A percentile compares a stretch with the other conserved stretches of the same genome.
phyloP scores from a whole-genome alignment of 2,797 vertebrate genomes.

The Diplodus puntazzo region DNA sequence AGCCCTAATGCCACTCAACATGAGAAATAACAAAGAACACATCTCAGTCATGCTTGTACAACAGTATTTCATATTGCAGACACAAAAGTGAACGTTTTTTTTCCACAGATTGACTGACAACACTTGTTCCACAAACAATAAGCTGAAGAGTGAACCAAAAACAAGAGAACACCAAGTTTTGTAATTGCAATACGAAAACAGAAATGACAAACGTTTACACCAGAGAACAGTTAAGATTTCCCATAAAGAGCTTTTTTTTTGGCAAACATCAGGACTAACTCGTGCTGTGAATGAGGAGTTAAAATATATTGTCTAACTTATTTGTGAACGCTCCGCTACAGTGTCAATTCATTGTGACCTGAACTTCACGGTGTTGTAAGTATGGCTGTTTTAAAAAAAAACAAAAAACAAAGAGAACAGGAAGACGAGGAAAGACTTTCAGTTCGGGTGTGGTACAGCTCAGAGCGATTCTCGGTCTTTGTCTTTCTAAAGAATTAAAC shows the following conservation, averaged over 20 bases:
- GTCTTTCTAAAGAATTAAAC: constrained; percentile 35
- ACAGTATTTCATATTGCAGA: constrained; percentile 49
- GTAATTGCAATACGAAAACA: constrained; percentile 28
- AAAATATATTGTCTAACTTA: constrained; percentile 31
- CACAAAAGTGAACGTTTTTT: constrained; percentile 27
- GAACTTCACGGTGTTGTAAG: constrained; percentile 31
- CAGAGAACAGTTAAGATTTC: constrained; percentile 27
- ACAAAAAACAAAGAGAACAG: constrained; percentile 36
- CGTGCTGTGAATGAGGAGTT: neutral
- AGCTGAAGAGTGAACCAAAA: constrained; percentile 17
- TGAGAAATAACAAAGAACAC: constrained; percentile 49
- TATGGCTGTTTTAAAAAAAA: constrained; percentile 47
- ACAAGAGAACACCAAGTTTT: constrained; percentile 19
- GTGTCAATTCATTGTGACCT: constrained; percentile 13
- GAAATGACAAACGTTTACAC: constrained; percentile 23
- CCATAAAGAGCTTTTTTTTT: constrained; percentile 24
- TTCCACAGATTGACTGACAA: constrained; percentile 25
- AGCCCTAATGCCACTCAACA: constrained; percentile 77
- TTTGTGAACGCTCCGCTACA: constrained; percentile 16
- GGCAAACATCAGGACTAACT: constrained; percentile 26
- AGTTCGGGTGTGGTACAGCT: constrained; percentile 47
- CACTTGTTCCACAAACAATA: constrained; percentile 41
- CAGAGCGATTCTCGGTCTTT: constrained; percentile 16
- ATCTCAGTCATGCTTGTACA: constrained; percentile 60
- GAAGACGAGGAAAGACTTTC: constrained; percentile 62